Conservation (phyloP, 2,797 vertebrate species). For the Vespertilio murinus region DNA sequence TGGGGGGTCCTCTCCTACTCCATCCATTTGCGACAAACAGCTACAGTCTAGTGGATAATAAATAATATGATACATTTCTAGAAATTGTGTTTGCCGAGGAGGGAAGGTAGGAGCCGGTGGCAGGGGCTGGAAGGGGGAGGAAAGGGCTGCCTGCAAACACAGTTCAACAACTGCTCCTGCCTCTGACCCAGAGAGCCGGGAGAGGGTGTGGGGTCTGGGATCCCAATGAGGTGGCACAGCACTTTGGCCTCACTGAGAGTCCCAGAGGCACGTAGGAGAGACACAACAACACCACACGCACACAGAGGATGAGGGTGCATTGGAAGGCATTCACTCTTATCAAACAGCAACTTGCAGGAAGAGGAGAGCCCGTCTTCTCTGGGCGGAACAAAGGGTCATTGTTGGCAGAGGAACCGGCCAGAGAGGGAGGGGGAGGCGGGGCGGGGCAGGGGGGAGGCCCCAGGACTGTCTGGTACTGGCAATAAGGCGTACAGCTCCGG, state of each 20-base stretch:
- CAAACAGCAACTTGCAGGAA: slow-evolving; percentile 75
- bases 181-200: slow-evolving; percentile 69
- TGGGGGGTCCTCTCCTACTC: slow-evolving; percentile 52
- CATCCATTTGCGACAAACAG: slow-evolving; percentile 80
- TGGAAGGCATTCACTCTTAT: slow-evolving; percentile 76
- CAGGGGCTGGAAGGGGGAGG: slow-evolving; percentile 23
- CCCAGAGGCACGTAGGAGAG: slow-evolving; percentile 78
- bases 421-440: slow-evolving; percentile 80
- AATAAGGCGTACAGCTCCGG: slow-evolving; percentile 88
- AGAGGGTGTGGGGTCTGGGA: background rate
- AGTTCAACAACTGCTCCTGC: slow-evolving; percentile 70
- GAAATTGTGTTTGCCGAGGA: slow-evolving; percentile 76
- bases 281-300: slow-evolving; percentile 41
- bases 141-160: slow-evolving; percentile 75
- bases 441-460: slow-evolving; percentile 65
- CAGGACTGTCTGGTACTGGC: slow-evolving; percentile 85
- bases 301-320: slow-evolving; percentile 75
- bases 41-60: slow-evolving; percentile 81
- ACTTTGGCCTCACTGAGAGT: slow-evolving; percentile 83
- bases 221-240: slow-evolving; percentile 78
- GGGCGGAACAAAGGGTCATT: slow-evolving; percentile 76
- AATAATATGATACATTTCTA: slow-evolving; percentile 68
- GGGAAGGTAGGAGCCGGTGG: slow-evolving; percentile 69
- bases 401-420: slow-evolving; percentile 75
- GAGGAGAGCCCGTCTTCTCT: slow-evolving; percentile 71